Evolutionary conservation across 2,797 vertebrate species (phyloP), one percentile per base, ranked within the genome.

Genomic region (Sus cebifrons): DNA sequence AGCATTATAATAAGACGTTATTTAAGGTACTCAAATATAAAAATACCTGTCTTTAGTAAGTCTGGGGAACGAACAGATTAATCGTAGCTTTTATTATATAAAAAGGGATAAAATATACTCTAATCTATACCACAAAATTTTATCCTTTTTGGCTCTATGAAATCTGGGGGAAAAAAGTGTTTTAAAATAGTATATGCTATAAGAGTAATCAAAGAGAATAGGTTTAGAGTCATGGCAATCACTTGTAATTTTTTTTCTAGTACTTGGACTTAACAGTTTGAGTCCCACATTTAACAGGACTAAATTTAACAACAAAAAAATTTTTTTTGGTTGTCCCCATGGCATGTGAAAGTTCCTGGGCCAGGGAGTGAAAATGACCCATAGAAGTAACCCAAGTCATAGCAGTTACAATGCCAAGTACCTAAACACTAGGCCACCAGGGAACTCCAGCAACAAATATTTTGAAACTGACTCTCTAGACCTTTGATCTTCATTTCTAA

Each of bases 401-500:
- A 49, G 44, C 44, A 49, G 44, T 49, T 6, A 49, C 6, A 49
- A 49, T 9, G 44, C 44, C 36, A 36, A 36, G 36, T 49, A 6
- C 44, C 6, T 49, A 49, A 49, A 6, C 44, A 49, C 44, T 49
- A 49, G 44, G 44, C 44, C 44, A 49, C 44, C 44, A 49, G 44
- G 44, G 44, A 49, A 49, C 44, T 49, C 44, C 9, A 7, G 44
- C 62, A 73, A 96, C n/a, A 89, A 83, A 74, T 82, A 82, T 95
- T 93, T 96, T 91, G 68, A 89, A 96, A 88, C 16, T 89, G 44
- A 20, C 44, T 92, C 29, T 79, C 95, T 60, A 86, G 54, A 81
- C 12, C 25, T 96, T 85, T 94, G 64, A 73, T 89, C 49, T 85
- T 90, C 32, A 91, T 82, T 97, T 96, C 62, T 77, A 96, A 96